Evolutionary conservation across 2,797 vertebrate genomes (phyloP).

Genomic region (Melanotaenia trifasciata): DNA sequence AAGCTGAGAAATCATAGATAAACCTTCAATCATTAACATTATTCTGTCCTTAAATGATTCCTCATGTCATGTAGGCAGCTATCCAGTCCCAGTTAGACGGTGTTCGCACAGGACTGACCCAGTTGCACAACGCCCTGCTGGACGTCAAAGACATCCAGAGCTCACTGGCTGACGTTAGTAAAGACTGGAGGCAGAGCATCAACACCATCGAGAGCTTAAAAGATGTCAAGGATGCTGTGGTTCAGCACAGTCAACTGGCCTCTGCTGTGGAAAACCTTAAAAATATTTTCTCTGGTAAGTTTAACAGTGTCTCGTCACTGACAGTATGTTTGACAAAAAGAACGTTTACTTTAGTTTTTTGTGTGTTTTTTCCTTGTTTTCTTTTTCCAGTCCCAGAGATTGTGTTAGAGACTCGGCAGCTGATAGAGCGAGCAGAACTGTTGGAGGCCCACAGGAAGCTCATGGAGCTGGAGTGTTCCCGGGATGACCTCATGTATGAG

Average conservation of each 20-base stretch:
- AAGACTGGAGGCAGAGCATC: constrained; percentile 98
- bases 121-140: constrained; percentile 93
- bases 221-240: constrained; percentile 96
- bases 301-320: neutral
- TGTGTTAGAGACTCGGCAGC: constrained; percentile 89
- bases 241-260: constrained; percentile 96
- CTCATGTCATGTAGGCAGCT: constrained; percentile 85
- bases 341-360: neutral
- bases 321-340: no score
- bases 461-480: constrained; percentile 96
- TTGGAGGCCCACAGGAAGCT: constrained; percentile 94
- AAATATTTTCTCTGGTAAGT: constrained; percentile 91
- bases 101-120: constrained; percentile 94
- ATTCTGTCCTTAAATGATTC: neutral
- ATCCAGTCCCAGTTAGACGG: constrained; percentile 98
- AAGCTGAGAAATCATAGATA: neutral
- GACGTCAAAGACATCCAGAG: constrained; percentile 95
- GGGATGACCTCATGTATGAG: constrained; percentile 97
- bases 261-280: constrained; percentile 98
- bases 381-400: constrained; percentile 90
- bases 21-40: neutral
- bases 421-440: constrained; percentile 92
- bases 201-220: constrained; percentile 96
- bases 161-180: constrained; percentile 92
- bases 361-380: neutral